Base-by-base conservation (phyloP, 2,113 vertebrate genomes). In the Ornithorhynchus anatinus region DNA sequence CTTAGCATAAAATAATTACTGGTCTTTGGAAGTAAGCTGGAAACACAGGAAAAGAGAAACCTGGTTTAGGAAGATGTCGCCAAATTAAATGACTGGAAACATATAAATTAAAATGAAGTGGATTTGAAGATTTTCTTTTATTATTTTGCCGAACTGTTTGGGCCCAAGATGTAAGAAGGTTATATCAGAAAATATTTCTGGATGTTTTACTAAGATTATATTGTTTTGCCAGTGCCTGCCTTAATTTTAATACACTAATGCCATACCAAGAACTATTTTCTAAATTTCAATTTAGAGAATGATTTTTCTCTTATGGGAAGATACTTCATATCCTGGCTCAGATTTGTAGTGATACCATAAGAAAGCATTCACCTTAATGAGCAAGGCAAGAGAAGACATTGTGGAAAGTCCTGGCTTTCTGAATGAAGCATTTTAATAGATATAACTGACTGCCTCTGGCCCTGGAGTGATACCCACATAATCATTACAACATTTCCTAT, bases 111-210 rank as follows among this genome's bases (percentile, higher is more conserved):
- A 75, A 68, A 82, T 82, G 71, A 78, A 76, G 43, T 72, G 25
- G 81, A 75, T 68, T 85, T 82, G 71, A 78, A 76, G 63, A 70
- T 61, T 75, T 72, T 75, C 69, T 85, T 85, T 85, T 72, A 61
- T 43, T 75, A 44, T 70, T 68, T 17, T 29, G 80, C 79, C 83
- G 72, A 87, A 84, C 83, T 87, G 80, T 69, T 81, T 53, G 63
- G 51, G 54, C 81, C 78, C 78, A 84, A 72, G 84, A 72, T 27
- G 48, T n/a, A n/a, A n/a, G n/a, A n/a, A n/a, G n/a, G n/a, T n/a
- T n/a, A n/a, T 33, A 43, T 79, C 36, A 50, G 65, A 81, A 85
- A 75, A 72, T 70, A 72, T 81, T 74, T 81, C 78, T 84, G 70
- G 69, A 67, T 75, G 64, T 77, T 84, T 75, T 61, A 60, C 53